Evolutionary conservation across 2,113 vertebrate species (phyloP), one percentile per base, ranked within the genome.

Genomic region (Ovibos moschatus): DNA sequence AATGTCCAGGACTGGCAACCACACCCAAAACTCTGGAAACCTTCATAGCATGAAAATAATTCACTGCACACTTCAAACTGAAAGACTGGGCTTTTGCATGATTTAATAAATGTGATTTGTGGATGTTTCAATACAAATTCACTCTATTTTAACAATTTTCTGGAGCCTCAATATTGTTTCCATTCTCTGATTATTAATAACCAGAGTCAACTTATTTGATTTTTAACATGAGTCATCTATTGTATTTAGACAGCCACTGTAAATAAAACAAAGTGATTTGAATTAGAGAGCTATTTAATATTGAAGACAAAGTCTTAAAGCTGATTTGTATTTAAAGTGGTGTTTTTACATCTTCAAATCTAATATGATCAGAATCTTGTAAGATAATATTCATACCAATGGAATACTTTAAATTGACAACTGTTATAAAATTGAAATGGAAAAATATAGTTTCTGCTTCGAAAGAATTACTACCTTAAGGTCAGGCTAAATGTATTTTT

Each of bases 401-500:
- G n/a, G n/a, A 74, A 87, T 5, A 74, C 15, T 96, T 95, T 84
- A 91, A 78, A 78, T 62, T 95, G 79, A 7, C 25, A 74, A 30
- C 64, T 97, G 45, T 50, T 91, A n/a, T 97, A 79, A 89, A 97
- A 95, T 45, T 97, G 84, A 97, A 94, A 82, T 64, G 33, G 58
- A 82, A 53, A 87, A 96, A 83, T 74, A 19, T 25, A 82, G 47
- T 33, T 28, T 89, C 87, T 87, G 6, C 71, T 92, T 79, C 21
- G 45, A 74, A 96, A 43, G 12, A 96, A 96, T 55, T 94, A 60
- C 30, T 92, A 86, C n/a, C 30, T 87, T 85, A 87, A 85, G 23
- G 6, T 40, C 33, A 71, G 23, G n/a, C 30, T 88, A 85, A 96
- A 79, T 95, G n/a, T 28, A 85, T 82, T 62, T 89, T 60, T 85